phyloP scores from a whole-genome alignment of 2,797 vertebrate genomes.

The Falco peregrinus region DNA sequence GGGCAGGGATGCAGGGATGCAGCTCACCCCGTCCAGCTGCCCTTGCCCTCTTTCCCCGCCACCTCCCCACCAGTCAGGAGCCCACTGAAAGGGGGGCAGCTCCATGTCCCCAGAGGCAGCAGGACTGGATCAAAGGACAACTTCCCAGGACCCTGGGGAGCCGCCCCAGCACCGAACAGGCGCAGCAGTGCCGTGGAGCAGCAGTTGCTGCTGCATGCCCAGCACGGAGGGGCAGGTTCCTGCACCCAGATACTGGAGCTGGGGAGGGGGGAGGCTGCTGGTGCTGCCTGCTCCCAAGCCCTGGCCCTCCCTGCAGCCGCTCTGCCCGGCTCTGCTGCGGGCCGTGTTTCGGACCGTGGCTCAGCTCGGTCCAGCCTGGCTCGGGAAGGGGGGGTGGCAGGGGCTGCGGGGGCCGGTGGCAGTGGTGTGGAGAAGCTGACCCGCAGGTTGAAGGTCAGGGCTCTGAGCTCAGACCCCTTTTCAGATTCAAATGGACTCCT shows the following conservation, averaged over 20 bases:
- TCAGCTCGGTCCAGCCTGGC: background rate
- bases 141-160: background rate
- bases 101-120: background rate
- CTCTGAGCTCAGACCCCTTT: slow-evolving; percentile 79
- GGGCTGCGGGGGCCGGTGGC: background rate
- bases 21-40: background rate
- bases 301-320: background rate
- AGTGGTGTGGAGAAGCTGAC: slow-evolving; percentile 61
- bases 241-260: accelerated
- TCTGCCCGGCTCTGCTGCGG: background rate
- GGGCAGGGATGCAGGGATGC: background rate
- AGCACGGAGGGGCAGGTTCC: background rate
- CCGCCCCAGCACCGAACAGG: background rate
- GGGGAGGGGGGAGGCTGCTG: background rate
- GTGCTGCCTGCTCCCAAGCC: background rate
- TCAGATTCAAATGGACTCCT: slow-evolving; percentile 82
- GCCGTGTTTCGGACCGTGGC: no score
- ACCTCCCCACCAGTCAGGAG: background rate
- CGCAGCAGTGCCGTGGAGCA: background rate
- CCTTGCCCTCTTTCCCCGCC: background rate
- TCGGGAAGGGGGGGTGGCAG: background rate
- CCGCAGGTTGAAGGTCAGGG: slow-evolving; percentile 84
- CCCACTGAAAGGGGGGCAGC: background rate
- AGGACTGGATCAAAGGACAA: background rate
- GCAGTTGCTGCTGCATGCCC: background rate